Conservation (phyloP, 1,140 invertebrate genomes). For the Dreissena rostriformis region DNA sequence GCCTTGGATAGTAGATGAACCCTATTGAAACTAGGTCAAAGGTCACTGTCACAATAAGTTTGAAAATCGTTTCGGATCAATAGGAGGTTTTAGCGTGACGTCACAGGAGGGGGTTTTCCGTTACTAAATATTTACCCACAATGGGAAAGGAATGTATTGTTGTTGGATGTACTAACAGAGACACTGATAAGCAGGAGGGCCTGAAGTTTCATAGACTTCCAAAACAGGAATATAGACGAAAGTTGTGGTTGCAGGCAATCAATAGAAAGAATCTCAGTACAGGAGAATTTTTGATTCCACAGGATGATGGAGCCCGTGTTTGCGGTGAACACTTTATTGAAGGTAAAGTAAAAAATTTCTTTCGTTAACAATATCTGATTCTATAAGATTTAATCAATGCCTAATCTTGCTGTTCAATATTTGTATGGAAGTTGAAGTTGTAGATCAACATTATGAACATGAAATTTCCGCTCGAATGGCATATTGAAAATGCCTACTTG, state of each 20-base stretch:
- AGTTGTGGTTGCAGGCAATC: background rate
- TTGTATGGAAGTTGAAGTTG: background rate
- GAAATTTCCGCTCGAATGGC: background rate
- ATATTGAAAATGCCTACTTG: background rate
- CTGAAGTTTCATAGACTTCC: slow-evolving; percentile 9
- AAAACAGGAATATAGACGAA: background rate
- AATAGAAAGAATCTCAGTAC: background rate
- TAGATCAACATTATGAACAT: background rate
- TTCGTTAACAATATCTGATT: background rate
- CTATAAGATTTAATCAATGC: background rate
- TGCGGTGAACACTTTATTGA: slow-evolving; percentile 9
- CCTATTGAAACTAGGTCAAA: no score
- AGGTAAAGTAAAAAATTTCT: no score
- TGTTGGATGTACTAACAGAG: slow-evolving; percentile 15
- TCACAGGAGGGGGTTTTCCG: slow-evolving; percentile 13
- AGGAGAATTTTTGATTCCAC: background rate
- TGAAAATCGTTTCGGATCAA: no score
- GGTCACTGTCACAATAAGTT: no score
- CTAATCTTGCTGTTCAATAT: background rate
- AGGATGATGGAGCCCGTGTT: background rate
- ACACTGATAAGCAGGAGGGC: background rate
- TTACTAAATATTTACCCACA: slow-evolving; percentile 4
- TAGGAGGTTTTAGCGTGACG: background rate
- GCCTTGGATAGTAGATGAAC: no score
- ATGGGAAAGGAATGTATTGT: slow-evolving; percentile 17